Evolutionary conservation across 2,888 invertebrate species (phyloP), one percentile per base, ranked within the genome.

Genomic region (Ptilodon capucinus): DNA sequence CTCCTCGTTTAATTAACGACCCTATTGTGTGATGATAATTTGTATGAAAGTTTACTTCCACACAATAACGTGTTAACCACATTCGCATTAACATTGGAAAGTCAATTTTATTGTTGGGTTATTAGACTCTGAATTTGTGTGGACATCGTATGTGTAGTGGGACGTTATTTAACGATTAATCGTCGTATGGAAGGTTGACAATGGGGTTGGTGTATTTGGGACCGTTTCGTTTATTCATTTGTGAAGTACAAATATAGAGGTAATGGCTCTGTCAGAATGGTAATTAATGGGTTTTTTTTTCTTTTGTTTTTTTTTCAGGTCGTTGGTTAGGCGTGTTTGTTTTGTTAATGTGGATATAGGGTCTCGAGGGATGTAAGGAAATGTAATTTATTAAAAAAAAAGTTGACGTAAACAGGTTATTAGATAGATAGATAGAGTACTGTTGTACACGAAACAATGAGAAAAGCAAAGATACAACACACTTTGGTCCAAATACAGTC

Each of bases 11-110:
- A 60, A 64, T 64, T 57, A 63, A 63, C 55, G 51, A 44, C 42
- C 43, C 57, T 51, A 58, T 66, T 54, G 58, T 42, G n/a, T n/a
- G n/a, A n/a, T n/a, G 48, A 58, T 63, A 63, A 64, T 64, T 66
- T 63, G 67, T 60, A 54, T 49, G 48, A 42, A 23, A 21, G 14
- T 14, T 11, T 4, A 16, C 16, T 2, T 3, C 7, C 7, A 11
- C 13, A 19, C 18, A 14, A 36, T 18, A 36, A 36, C 18, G 18
- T 36, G 8, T 36, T n/a, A 36, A 36, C 17, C 4, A 6, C n/a
- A 36, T 6, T 6, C 11, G 6, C 18, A 18, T n/a, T 2, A 0
- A 7, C 36, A 36, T 18, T 36, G 17, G 9, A 36, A 36, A 18
- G 8, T 11, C 9, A 11, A 1, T 17, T 36, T n/a, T 36, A 36